Conservation (phyloP, 2,113 vertebrate genomes). For the Zosterops hypoxanthus region DNA sequence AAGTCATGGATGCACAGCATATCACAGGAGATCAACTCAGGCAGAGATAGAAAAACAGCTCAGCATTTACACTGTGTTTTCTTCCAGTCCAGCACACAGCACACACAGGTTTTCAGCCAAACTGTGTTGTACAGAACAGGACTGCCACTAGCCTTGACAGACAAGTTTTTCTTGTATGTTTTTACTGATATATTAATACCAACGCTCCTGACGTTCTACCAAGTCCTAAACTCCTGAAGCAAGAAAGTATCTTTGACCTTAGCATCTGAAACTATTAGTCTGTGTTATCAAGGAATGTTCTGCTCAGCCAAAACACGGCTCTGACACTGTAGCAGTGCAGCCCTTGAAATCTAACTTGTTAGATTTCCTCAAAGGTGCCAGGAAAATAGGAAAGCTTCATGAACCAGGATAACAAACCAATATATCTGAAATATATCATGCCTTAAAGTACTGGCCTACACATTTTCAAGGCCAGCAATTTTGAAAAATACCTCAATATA, state of each 20-base stretch:
- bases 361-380: background rate
- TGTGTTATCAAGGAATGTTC: background rate
- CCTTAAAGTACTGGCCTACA: background rate
- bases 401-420: background rate
- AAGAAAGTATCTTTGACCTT: background rate
- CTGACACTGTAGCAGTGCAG: background rate
- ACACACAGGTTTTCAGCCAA: background rate
- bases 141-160: background rate
- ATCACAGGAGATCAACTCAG: background rate
- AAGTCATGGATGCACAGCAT: background rate
- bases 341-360: background rate
- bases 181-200: background rate
- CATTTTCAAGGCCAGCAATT: background rate
- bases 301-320: background rate
- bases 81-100: background rate
- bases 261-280: background rate
- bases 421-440: background rate
- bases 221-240: background rate
- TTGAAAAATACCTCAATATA: background rate
- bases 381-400: background rate
- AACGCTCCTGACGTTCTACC: background rate
- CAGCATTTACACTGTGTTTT: background rate
- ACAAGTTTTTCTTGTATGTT: background rate
- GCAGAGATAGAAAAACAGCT: background rate
- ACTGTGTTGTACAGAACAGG: background rate